These are phyloP conservation scores for Hippolais icterina DNA, from an alignment of 2,113 vertebrate species.

Conservation along the genomic window DNA sequence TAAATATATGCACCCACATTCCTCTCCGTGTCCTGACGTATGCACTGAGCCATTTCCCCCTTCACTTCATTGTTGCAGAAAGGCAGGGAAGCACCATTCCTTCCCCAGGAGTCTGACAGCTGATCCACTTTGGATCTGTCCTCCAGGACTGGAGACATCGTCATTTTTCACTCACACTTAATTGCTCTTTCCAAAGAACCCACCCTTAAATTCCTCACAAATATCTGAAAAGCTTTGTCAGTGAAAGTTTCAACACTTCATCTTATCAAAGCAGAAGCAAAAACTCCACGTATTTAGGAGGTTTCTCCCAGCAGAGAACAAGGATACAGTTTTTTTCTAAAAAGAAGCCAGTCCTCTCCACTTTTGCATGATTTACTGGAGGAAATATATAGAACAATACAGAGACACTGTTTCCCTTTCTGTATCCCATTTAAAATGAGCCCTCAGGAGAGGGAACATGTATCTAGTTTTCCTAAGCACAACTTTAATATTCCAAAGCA, in stretches of 20 bases:
- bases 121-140: neutral
- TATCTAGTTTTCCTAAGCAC: slow-evolving; percentile 19
- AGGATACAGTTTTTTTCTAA: neutral
- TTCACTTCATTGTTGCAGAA: neutral
- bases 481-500: slow-evolving; percentile 51
- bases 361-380: neutral
- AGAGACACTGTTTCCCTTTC: neutral
- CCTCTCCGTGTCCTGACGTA: accelerated
- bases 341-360: neutral
- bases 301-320: neutral
- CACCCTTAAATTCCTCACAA: neutral
- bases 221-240: neutral
- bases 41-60: neutral
- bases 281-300: neutral
- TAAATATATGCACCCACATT: neutral
- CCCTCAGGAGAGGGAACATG: slow-evolving; percentile 20
- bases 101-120: neutral
- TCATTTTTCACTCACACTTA: neutral
- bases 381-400: neutral
- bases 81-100: neutral
- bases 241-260: neutral
- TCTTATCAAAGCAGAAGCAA: neutral
- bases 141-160: neutral
- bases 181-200: neutral
- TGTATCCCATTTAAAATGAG: neutral